Percentiles rank a stretch among this genome's conserved stretches.
Conservation (phyloP, 2,113 vertebrate genomes). For the Gymnogyps californianus region DNA sequence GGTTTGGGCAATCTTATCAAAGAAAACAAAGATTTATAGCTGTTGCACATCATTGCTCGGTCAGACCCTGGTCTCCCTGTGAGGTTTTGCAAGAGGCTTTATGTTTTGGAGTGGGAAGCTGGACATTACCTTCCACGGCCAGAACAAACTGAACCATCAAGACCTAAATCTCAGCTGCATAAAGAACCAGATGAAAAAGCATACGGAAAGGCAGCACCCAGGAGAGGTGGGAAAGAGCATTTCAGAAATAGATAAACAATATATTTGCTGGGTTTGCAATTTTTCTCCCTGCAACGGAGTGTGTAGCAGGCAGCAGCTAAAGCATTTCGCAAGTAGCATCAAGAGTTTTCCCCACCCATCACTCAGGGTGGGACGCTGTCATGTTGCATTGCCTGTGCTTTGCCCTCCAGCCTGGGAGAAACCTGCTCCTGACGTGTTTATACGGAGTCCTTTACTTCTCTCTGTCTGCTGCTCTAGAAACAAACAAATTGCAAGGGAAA, state of each 20-base stretch:
- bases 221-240: background rate
- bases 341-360: conserved; percentile 60
- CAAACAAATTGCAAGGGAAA: conserved; percentile 48
- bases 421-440: conserved; percentile 66
- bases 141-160: background rate
- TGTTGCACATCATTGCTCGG: background rate
- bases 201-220: background rate
- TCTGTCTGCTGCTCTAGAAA: conserved; percentile 64
- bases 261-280: conserved; percentile 36
- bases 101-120: background rate
- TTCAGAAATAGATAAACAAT: background rate
- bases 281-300: background rate
- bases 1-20: background rate
- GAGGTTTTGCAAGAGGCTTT: background rate
- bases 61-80: background rate
- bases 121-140: background rate
- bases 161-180: background rate
- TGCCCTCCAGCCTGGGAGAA: conserved; percentile 70
- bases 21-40: background rate
- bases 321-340: conserved; percentile 56
- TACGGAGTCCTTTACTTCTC: conserved; percentile 46
- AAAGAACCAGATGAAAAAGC: background rate
- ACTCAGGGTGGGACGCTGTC: conserved; percentile 65
- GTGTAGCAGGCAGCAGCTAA: background rate
- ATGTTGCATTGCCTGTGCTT: conserved; percentile 55